Conservation (phyloP, 2,888 invertebrate species). For the Leucophora obtusa region DNA sequence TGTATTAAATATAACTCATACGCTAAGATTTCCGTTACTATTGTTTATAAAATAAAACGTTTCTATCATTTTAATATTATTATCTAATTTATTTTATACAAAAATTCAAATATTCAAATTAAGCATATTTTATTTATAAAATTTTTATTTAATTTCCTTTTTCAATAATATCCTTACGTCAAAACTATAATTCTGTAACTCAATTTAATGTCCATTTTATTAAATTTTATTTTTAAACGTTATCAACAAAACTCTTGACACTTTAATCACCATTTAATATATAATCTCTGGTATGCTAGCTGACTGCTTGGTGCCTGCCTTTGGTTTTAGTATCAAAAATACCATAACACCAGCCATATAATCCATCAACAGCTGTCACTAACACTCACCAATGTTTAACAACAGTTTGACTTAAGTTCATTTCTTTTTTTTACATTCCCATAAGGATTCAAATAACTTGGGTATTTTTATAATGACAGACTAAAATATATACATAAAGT, state of each 20-base stretch:
- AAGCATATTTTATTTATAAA: too few relatives aligned
- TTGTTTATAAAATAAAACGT: too few relatives aligned
- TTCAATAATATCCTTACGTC: too few relatives aligned
- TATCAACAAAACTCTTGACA: constrained; percentile 1
- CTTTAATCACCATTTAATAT: constrained; percentile 31
- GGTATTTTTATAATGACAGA: constrained; percentile 26
- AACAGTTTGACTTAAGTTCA: constrained; percentile 36
- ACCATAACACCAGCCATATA: constrained; percentile 23
- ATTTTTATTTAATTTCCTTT: too few relatives aligned
- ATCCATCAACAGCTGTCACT: constrained; percentile 57
- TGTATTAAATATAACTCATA: too few relatives aligned
- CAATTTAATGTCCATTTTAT: background rate
- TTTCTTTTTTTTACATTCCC: constrained; percentile 12
- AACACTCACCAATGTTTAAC: constrained; percentile 45
- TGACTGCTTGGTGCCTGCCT: background rate
- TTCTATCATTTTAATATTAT: too few relatives aligned
- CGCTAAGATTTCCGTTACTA: too few relatives aligned
- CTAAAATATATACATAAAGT: constrained; percentile 11
- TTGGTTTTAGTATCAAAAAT: constrained; percentile 28
- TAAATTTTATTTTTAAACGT: background rate
- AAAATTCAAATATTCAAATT: too few relatives aligned
- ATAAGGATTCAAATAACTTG: constrained; percentile 28
- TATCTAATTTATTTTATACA: too few relatives aligned
- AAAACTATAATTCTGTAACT: too few relatives aligned
- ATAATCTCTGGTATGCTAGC: background rate